Evolutionary conservation across 2,888 invertebrate genomes (phyloP), one percentile per base, ranked within the genome.

Genomic region (Cosmia trapezina): DNA sequence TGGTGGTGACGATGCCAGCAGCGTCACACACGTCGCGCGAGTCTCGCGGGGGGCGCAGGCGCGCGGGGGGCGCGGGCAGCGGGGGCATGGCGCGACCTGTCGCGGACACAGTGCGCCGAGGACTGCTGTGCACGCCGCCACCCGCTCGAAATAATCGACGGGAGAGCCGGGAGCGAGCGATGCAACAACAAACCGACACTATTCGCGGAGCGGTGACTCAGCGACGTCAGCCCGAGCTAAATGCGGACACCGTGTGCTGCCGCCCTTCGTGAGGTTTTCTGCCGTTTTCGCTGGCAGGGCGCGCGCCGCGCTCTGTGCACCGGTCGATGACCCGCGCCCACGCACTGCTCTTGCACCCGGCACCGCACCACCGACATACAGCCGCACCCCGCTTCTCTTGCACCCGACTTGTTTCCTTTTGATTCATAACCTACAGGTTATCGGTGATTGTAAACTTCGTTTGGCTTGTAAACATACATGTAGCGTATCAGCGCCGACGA

Each of bases 1-100:
- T 93, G 91, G 97, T 96, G 91, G 97, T 96, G 93, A 97, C 96
- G 92, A 97, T 94, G 90, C 95, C 96, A 87, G 97, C 94, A 87
- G 97, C 96, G 92, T 97, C 96, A 89, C 97, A 96, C 87, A 91
- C 89, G 63, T 63, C 63, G n/a, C 41, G 59, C 57, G 33, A 12
- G 92, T 96, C 96, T 88, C 97, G 96, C 87, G 75, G 90, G 88
- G 92, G 93, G 87, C 90, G 92, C 81, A 89, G 90, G 89, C 92
- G 93, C 81, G 91, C 89, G 87, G 91, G 90, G 76, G 93, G 94
- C 91, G 95, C 95, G 94, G 95, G 95, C 84, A 93, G 93, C 85
- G 95, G 95, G 90, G 95, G 90, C 95, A 94, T 94, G 90, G 90
- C 93, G 92, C 94, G 95, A 93, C 87, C 90, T 78, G 86, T 93